Evolutionary conservation across 2,888 invertebrate species (phyloP).

Genomic region (Aspidiotus rigidus): DNA sequence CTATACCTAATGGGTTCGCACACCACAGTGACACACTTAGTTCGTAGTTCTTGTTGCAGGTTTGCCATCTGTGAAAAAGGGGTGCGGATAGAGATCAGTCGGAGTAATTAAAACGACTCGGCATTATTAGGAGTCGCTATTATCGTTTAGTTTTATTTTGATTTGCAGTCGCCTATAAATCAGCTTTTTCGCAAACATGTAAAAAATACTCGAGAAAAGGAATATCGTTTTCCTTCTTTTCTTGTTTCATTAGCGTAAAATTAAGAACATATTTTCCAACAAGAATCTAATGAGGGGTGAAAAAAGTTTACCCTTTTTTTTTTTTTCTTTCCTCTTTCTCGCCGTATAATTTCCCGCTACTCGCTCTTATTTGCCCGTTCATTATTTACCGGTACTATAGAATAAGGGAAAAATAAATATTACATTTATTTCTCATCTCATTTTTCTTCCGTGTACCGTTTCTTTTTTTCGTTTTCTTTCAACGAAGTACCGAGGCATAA

Average conservation of each 20-base stretch:
- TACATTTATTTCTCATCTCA: background rate
- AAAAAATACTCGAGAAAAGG: too few species aligned
- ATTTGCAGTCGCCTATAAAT: too few species aligned
- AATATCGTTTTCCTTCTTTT: background rate
- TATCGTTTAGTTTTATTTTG: too few species aligned
- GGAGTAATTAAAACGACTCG: too few species aligned
- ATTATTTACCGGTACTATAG: background rate
- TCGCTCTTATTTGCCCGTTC: background rate
- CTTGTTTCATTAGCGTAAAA: conserved; percentile 2
- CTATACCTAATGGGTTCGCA: too few species aligned
- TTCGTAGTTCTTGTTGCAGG: too few species aligned
- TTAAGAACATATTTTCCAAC: conserved; percentile 2
- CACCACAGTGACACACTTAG: too few species aligned
- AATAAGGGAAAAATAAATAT: conserved; percentile 2
- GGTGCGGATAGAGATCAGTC: too few species aligned
- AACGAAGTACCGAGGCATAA: background rate
- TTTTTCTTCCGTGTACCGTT: background rate
- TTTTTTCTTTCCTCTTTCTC: too few species aligned
- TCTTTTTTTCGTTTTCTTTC: conserved; percentile 1
- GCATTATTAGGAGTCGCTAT: too few species aligned
- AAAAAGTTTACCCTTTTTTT: background rate
- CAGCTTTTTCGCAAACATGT: too few species aligned
- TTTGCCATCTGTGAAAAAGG: too few species aligned
- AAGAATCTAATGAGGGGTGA: background rate
- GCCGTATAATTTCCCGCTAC: background rate